A percentile compares a stretch with the other conserved stretches of the same genome.
phyloP scores from a whole-genome alignment of 2,888 invertebrate species.

The Pterobdella sp. region DNA sequence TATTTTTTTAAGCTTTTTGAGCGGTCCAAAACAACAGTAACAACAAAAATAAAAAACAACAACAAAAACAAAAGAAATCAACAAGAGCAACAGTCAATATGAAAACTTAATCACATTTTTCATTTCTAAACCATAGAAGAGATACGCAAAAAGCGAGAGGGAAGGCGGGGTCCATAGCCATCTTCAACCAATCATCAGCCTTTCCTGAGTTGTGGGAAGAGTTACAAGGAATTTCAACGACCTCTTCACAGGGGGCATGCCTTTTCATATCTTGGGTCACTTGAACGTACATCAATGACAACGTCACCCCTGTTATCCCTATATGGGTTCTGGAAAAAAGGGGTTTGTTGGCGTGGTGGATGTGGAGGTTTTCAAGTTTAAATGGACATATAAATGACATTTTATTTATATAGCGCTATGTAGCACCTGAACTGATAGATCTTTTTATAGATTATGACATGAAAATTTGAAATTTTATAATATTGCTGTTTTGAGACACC shows the following conservation, averaged over 20 bases:
- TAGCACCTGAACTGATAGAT: neutral
- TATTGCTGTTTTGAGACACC: neutral
- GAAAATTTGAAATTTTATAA: neutral
- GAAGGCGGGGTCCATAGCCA: slow-evolving; percentile 10
- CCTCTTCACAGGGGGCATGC: no score
- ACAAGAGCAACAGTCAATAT: no score
- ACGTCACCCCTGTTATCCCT: slow-evolving; percentile 11
- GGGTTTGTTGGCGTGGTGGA: neutral
- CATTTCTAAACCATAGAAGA: slow-evolving; percentile 19
- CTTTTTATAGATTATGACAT: neutral
- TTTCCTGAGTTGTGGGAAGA: neutral
- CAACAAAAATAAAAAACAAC: no score
- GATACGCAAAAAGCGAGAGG: slow-evolving; percentile 14
- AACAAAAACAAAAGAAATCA: no score
- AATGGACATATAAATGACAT: neutral
- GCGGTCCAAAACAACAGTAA: no score
- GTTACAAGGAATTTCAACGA: neutral
- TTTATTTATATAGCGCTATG: neutral
- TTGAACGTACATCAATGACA: slow-evolving; percentile 20
- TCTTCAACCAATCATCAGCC: neutral
- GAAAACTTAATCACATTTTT: no score
- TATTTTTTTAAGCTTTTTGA: no score
- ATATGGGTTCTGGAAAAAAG: slow-evolving; percentile 7
- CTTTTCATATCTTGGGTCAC: slow-evolving; percentile 21
- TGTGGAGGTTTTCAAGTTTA: neutral